These are phyloP conservation scores for Sebastes wilsoni DNA, from an alignment of 2,797 vertebrate genomes.

Conservation along the genomic window DNA sequence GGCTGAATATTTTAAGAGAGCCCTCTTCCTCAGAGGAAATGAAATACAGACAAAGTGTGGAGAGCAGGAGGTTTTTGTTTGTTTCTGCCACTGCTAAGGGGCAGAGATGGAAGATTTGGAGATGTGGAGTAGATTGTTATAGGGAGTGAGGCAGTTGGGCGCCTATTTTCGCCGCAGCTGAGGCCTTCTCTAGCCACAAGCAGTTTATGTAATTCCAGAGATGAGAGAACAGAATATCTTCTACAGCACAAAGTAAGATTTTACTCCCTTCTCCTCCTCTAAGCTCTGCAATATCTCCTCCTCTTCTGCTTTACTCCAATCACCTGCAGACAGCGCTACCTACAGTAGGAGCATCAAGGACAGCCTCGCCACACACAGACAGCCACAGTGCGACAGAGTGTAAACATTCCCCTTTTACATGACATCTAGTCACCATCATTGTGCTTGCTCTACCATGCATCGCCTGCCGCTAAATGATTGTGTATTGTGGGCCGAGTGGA, in stretches of 20 bases:
- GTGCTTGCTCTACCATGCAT: conserved; percentile 65
- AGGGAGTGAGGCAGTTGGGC: conserved; percentile 69
- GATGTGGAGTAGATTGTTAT: conserved; percentile 77
- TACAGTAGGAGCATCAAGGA: conserved; percentile 60
- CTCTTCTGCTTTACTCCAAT: conserved; percentile 47
- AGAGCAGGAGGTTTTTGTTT: conserved; percentile 76
- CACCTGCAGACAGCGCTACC: conserved; percentile 59
- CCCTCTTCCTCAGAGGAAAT: conserved; percentile 76
- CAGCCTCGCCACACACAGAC: conserved; percentile 59
- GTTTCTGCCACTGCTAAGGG: conserved; percentile 75
- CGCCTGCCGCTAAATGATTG: conserved; percentile 63
- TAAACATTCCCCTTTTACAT: conserved; percentile 68
- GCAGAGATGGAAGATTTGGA: conserved; percentile 75
- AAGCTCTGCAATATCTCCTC: conserved; percentile 38
- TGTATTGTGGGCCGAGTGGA: conserved; percentile 54
- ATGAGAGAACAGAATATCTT: conserved; percentile 77
- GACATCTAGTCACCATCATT: conserved; percentile 67
- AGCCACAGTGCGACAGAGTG: conserved; percentile 44
- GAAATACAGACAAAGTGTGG: conserved; percentile 71
- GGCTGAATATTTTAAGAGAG: conserved; percentile 75
- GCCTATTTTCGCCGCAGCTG: conserved; percentile 74
- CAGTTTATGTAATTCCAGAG: conserved; percentile 79
- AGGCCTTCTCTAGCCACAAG: conserved; percentile 78
- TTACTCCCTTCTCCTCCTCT: conserved; percentile 45
- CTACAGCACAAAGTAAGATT: conserved; percentile 62